These are phyloP conservation scores for Colinus virginianus DNA, from an alignment of 2,113 vertebrate genomes.

Conservation along the genomic window DNA sequence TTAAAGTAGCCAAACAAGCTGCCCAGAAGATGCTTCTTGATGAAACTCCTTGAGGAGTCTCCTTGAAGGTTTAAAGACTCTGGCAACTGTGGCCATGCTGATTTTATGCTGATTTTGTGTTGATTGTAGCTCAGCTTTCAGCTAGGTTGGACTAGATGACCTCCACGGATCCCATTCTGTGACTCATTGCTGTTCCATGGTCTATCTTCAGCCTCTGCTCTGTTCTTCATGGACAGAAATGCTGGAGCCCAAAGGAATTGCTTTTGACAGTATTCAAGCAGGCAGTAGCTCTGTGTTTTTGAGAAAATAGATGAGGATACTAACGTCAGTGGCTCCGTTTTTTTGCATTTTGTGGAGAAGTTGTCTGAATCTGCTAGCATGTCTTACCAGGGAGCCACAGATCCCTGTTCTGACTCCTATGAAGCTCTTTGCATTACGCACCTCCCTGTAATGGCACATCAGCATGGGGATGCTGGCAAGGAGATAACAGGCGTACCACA, in stretches of 20 bases:
- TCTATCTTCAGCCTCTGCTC: background rate
- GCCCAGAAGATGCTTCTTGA: background rate
- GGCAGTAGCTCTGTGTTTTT: conserved; percentile 26
- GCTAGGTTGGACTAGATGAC: background rate
- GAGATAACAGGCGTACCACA: background rate
- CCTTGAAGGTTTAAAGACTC: background rate
- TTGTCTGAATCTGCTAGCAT: background rate
- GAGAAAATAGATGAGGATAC: conserved; percentile 16
- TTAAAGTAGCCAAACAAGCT: background rate
- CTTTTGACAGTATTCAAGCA: background rate
- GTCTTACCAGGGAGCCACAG: conserved; percentile 28
- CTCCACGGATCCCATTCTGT: background rate
- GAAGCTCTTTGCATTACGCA: background rate
- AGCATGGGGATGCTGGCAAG: background rate
- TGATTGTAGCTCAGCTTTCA: background rate
- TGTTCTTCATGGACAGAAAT: background rate
- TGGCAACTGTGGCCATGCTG: background rate
- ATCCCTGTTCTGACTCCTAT: background rate
- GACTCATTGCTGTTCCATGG: background rate
- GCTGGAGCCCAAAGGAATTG: conserved; percentile 1
- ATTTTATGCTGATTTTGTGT: background rate
- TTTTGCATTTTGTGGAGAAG: conserved; percentile 39
- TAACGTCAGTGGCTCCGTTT: conserved; percentile 7
- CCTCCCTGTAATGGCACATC: background rate
- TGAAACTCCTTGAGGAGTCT: background rate